These are phyloP conservation scores for Tragelaphus strepsiceros DNA, from an alignment of 2,113 vertebrate genomes.

Conservation along the genomic window DNA sequence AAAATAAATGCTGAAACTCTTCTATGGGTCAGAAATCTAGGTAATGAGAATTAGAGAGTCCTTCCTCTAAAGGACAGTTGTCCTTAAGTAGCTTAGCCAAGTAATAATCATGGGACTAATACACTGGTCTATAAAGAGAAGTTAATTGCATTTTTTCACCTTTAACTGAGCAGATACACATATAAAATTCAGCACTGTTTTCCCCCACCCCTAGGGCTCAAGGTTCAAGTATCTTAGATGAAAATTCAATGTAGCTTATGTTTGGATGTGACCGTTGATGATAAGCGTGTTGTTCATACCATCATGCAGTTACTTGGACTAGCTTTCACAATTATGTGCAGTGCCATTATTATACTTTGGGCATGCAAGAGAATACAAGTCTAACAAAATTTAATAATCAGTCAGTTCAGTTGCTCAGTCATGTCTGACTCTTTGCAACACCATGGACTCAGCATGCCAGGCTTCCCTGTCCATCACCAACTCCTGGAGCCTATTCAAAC, in stretches of 20 bases:
- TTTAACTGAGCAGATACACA: slow-evolving; percentile 46
- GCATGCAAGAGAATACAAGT: neutral
- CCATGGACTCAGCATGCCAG: neutral
- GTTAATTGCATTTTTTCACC: slow-evolving; percentile 70
- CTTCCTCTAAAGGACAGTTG: slow-evolving; percentile 70
- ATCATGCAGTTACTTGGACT: neutral
- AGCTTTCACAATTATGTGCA: neutral
- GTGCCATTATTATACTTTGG: neutral
- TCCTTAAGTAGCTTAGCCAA: slow-evolving; percentile 69
- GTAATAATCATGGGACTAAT: slow-evolving; percentile 61
- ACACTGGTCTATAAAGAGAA: slow-evolving; percentile 48
- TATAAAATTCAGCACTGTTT: slow-evolving; percentile 26
- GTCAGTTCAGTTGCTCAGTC: neutral
- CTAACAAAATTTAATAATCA: neutral
- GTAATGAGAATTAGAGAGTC: slow-evolving; percentile 68
- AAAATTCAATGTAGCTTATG: neutral
- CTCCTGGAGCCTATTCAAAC: neutral
- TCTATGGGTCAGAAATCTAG: slow-evolving; percentile 72
- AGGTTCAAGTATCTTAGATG: neutral
- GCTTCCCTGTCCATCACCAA: neutral
- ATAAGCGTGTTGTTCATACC: neutral
- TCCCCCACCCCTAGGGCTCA: neutral
- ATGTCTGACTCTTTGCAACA: neutral
- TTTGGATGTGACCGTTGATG: neutral
- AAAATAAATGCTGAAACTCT: slow-evolving; percentile 60